Evolutionary conservation across 2,797 vertebrate species (phyloP), one percentile per base, ranked within the genome.

Genomic region (Myotis daubentonii): DNA sequence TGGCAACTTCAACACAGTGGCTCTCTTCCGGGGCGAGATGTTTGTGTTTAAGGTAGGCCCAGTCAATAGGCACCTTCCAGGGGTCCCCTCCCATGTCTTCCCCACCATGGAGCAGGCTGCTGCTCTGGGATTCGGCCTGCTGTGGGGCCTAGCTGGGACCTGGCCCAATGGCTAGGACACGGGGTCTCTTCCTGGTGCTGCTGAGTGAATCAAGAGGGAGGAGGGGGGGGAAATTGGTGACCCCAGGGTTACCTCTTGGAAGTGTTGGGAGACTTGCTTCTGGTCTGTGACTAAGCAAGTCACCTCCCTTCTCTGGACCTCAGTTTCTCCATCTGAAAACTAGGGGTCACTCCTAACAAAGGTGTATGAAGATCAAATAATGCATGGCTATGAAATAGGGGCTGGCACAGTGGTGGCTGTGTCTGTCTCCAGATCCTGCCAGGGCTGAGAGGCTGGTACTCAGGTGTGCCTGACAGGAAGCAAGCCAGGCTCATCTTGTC

Each of bases 21-120:
- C 99, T 94, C 99, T 99, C 97, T 99, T 99, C 97, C 98, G 99
- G 79, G 98, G 99, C 79, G 99, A 99, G 98, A 99, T 99, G 99
- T 99, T 99, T 96, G 99, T 99, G 95, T 99, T 99, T 97, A 99
- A 99, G 99, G 99, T 99, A 98, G 97, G 97, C 33, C 57, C 41
- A 19, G 41, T 83, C 3, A 5, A 49, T 28, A 30, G 30, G 92
- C 25, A 6, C 71, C n/a, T 72, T 66, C n/a, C 55, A 9, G 38
- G 33, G 36, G 33, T 83, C 30, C 25, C 10, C 17, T 71, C 28
- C 57, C 25, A 20, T 25, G 55, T 47, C 38, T 30, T 47, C 4
- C 28, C 36, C 1, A 11, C 8, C 36, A 5, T 0, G 12, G 51
- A 80, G 47, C 44, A 70, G 38, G n/a, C 41, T 25, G n/a, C 71